Percentiles rank a stretch among this genome's conserved stretches.
These are phyloP conservation scores for Phoxinus dragarum DNA, from an alignment of 2,797 vertebrate species.

Conservation along the genomic window DNA sequence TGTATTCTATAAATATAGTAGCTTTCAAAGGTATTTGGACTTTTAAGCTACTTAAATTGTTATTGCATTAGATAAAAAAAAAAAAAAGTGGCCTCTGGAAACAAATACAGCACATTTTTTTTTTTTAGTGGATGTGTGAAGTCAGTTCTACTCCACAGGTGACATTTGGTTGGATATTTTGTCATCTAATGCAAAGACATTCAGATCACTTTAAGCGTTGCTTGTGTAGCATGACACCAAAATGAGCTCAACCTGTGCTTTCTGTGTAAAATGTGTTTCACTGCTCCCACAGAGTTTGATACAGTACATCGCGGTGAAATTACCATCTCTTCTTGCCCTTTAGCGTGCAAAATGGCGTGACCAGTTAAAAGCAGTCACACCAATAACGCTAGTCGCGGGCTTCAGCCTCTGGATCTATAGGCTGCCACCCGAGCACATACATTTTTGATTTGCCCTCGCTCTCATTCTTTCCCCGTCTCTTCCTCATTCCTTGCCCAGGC, in stretches of 20 bases:
- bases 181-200: not conserved
- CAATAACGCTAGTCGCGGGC: conserved; percentile 42
- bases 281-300: conserved; percentile 7
- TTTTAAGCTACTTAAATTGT: not conserved
- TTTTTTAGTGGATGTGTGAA: not conserved
- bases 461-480: conserved; percentile 53
- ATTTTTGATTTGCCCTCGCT: conserved; percentile 44
- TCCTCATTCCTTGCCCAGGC: conserved; percentile 58
- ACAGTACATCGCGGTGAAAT: conserved; percentile 12
- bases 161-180: not conserved
- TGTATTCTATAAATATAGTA: not conserved
- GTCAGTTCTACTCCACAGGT: not conserved
- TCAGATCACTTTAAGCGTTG: not conserved
- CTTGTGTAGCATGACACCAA: not conserved
- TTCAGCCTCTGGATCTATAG: conserved; percentile 57
- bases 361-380: conserved; percentile 26
- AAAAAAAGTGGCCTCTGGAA: not conserved
- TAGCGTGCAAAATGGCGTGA: not conserved
- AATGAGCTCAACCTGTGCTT: not conserved
- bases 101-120: not conserved
- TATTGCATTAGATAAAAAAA: not conserved
- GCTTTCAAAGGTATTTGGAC: not conserved
- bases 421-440: conserved; percentile 35
- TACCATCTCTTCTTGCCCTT: conserved; percentile 6
- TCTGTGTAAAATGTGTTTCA: not conserved